Evolutionary conservation across 2,113 vertebrate genomes (phyloP), one percentile per base, ranked within the genome.

Genomic region (Thryonomys swinderianus): DNA sequence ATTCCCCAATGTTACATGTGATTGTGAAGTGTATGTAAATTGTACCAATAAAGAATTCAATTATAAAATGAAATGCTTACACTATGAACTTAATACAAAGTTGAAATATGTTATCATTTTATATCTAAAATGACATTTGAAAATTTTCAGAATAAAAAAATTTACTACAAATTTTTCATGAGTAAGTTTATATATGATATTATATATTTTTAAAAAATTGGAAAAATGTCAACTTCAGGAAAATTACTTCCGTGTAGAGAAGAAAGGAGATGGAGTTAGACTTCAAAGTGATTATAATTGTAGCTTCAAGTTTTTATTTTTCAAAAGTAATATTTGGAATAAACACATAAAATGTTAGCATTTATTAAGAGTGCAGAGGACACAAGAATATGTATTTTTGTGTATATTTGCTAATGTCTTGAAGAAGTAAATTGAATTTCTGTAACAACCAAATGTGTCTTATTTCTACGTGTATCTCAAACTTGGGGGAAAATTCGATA

Each of bases 281-380:
- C 18, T 73, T 93, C 45, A 95, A 57, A 91, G 30, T 14, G 79
- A 48, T n/a, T 93, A 30, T 81, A 25, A 61, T 16, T 83, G 8
- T 55, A 32, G 21, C 11, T 71, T 14, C n/a, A 51, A 59, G 40
- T 86, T 82, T 91, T 84, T 90, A 71, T 51, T 93, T 90, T 73
- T 93, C 61, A 66, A 73, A 30, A 71, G 17, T 85, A 92, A 92
- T 16, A 66, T 89, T 83, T 42, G 13, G 90, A 93, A 85, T 14
- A 81, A 96, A 42, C 71, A 37, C 17, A 21, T 59, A 42, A 69
- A 62, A 94, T 69, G 0, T 78, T 73, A 93, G 45, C 18, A 73
- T 71, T 67, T 87, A 2, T 85, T 61, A 42, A 94, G 88, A 84
- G 13, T 86, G 2, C 0, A 76, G 5, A 57, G 48, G 25, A 84